phyloP scores from a whole-genome alignment of 2,888 invertebrate species.

The Drosophila melanosoma region DNA sequence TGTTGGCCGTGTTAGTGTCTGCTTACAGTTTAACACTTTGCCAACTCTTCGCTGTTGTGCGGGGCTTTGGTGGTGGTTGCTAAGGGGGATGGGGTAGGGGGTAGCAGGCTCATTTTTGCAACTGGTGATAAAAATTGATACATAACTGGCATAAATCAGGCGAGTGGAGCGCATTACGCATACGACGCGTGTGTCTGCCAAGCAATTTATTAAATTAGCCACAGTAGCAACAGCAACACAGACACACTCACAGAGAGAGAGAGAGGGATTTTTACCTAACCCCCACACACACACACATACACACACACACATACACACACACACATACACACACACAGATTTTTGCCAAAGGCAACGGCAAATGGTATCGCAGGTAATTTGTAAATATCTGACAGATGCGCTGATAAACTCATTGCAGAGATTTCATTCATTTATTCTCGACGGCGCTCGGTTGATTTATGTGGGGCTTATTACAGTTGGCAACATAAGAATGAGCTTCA shows the following conservation, averaged over 20 bases:
- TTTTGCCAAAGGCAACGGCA: constrained; percentile 42
- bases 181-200: constrained; percentile 63
- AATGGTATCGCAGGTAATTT: constrained; percentile 79
- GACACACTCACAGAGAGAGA: not conserved
- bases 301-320: constrained; percentile 7
- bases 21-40: constrained; percentile 79
- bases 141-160: constrained; percentile 84
- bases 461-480: constrained; percentile 68
- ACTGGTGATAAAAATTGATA: constrained; percentile 84
- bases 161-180: constrained; percentile 65
- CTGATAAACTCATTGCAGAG: constrained; percentile 82
- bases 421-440: constrained; percentile 63
- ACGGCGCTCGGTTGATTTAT: constrained; percentile 60
- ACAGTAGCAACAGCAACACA: constrained; percentile 70
- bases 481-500: constrained; percentile 24
- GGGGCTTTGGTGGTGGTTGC: not conserved
- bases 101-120: constrained; percentile 64
- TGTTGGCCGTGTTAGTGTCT: constrained; percentile 58
- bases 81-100: not conserved
- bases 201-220: constrained; percentile 81
- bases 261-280: no score
- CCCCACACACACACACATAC: not conserved
- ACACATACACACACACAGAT: not conserved
- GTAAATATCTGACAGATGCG: constrained; percentile 82
- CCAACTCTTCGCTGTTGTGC: constrained; percentile 22